A percentile compares a stretch with the other conserved stretches of the same genome.
Conservation (phyloP, 2,888 invertebrate genomes). For the Dicyrtomina minuta region DNA sequence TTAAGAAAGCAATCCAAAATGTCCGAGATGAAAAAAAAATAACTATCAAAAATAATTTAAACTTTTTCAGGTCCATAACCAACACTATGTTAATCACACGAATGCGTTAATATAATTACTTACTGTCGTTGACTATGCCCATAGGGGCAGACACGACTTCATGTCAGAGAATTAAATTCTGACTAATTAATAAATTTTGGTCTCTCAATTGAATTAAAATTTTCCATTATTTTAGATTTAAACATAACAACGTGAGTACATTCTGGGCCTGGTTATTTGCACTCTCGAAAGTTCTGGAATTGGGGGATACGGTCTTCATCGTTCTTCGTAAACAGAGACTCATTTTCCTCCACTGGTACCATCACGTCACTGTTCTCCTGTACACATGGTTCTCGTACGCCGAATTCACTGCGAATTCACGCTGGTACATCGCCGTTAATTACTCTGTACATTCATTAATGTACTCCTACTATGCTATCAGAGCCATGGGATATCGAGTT, state of each 20-base stretch:
- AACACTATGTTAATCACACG: too few relatives aligned
- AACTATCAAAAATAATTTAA: too few relatives aligned
- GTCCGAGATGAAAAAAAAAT: too few relatives aligned
- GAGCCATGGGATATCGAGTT: constrained; percentile 80
- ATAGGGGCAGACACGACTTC: too few relatives aligned
- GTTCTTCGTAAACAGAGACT: constrained; percentile 83
- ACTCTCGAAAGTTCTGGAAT: constrained; percentile 91
- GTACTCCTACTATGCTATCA: constrained; percentile 87
- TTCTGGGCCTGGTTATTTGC: constrained; percentile 99
- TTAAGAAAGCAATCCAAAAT: too few relatives aligned
- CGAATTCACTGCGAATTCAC: constrained; percentile 62
- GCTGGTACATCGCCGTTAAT: constrained; percentile 95
- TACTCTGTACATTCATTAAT: constrained; percentile 87
- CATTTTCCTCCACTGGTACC: constrained; percentile 95
- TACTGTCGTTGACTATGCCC: too few relatives aligned
- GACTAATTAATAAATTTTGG: too few relatives aligned
- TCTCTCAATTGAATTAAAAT: too few relatives aligned
- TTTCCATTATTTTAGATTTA: too few relatives aligned
- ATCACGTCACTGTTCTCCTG: constrained; percentile 89
- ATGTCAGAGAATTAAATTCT: too few relatives aligned
- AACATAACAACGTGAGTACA: constrained; percentile 86
- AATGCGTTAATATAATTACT: too few relatives aligned
- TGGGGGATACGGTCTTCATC: constrained; percentile 93
- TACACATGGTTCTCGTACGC: constrained; percentile 93
- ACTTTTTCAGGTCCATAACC: too few relatives aligned